phyloP scores from a whole-genome alignment of 2,888 invertebrate genomes.

The Caenorhabditis sp. region DNA sequence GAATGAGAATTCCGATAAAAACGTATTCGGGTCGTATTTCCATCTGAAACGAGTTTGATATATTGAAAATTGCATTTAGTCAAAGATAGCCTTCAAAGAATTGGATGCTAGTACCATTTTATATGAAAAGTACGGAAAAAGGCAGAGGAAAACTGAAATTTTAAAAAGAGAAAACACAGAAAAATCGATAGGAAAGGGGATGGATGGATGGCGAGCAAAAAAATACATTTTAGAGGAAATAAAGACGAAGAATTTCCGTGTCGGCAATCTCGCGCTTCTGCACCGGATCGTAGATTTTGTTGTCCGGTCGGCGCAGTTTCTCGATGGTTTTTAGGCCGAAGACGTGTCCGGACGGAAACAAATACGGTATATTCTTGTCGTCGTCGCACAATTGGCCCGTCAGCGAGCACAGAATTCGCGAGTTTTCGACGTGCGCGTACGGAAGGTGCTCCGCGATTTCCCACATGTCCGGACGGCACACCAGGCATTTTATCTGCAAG shows the following conservation, averaged over 20 bases:
- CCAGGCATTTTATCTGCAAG: slow-evolving; percentile 65
- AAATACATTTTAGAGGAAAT: slow-evolving; percentile 1
- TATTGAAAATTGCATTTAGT: no score
- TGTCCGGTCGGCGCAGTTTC: slow-evolving; percentile 84
- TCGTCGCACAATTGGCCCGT: slow-evolving; percentile 94
- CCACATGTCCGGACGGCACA: slow-evolving; percentile 83
- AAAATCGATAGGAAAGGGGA: not conserved
- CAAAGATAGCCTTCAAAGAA: not conserved
- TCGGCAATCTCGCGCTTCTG: slow-evolving; percentile 80
- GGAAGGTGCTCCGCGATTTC: slow-evolving; percentile 89
- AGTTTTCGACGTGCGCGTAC: slow-evolving; percentile 86
- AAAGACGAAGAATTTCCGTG: slow-evolving; percentile 83
- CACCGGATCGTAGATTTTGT: slow-evolving; percentile 90
- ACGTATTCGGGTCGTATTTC: slow-evolving; percentile 61
- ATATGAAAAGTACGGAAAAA: not conserved
- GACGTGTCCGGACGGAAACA: slow-evolving; percentile 97
- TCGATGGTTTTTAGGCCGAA: slow-evolving; percentile 71
- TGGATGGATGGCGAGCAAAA: not conserved
- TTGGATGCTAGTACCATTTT: no score
- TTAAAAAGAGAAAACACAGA: not conserved
- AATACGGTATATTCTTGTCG: slow-evolving; percentile 94
- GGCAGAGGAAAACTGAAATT: not conserved
- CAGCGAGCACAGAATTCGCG: slow-evolving; percentile 86
- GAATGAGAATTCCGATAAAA: slow-evolving; percentile 62
- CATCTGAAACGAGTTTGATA: slow-evolving; percentile 39